These are phyloP conservation scores for Drosophila kokeensis DNA, from an alignment of 2,888 invertebrate genomes.

Conservation along the genomic window DNA sequence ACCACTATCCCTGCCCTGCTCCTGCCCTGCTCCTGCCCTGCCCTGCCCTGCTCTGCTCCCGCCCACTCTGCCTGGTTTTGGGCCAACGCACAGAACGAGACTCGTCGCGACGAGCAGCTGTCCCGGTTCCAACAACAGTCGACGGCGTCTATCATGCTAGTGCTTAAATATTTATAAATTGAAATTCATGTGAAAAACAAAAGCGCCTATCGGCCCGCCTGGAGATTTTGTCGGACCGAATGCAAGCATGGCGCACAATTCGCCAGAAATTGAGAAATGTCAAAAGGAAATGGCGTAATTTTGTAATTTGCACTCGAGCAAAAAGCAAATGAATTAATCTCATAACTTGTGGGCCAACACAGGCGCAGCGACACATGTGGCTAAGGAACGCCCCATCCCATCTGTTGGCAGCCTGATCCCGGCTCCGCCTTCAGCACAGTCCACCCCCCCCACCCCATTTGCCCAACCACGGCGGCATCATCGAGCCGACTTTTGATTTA, in stretches of 20 bases:
- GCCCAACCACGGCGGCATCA: conserved; percentile 20
- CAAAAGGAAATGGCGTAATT: conserved; percentile 77
- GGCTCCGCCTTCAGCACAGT: conserved; percentile 4
- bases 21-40: background rate
- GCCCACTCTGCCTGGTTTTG: conserved; percentile 12
- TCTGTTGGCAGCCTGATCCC: conserved; percentile 12
- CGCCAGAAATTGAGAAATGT: conserved; percentile 78
- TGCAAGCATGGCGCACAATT: conserved; percentile 60
- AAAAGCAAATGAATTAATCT: conserved; percentile 78
- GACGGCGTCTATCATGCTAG: conserved; percentile 62
- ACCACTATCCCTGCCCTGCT: background rate
- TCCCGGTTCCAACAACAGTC: conserved; percentile 17
- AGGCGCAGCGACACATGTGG: conserved; percentile 35
- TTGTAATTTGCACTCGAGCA: conserved; percentile 77
- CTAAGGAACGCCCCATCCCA: conserved; percentile 3
- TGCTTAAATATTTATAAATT: conserved; percentile 78
- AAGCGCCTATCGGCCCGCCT: conserved; percentile 60
- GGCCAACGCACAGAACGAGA: conserved; percentile 36
- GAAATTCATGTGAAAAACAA: conserved; percentile 76
- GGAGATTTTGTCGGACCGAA: conserved; percentile 28
- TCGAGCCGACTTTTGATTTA: conserved; percentile 73
- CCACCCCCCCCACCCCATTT: background rate
- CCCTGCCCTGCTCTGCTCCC: background rate
- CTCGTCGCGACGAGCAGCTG: conserved; percentile 44
- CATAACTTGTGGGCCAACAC: conserved; percentile 50